Conservation (phyloP, 2,888 invertebrate species). For the Acanthoscelides obtectus region DNA sequence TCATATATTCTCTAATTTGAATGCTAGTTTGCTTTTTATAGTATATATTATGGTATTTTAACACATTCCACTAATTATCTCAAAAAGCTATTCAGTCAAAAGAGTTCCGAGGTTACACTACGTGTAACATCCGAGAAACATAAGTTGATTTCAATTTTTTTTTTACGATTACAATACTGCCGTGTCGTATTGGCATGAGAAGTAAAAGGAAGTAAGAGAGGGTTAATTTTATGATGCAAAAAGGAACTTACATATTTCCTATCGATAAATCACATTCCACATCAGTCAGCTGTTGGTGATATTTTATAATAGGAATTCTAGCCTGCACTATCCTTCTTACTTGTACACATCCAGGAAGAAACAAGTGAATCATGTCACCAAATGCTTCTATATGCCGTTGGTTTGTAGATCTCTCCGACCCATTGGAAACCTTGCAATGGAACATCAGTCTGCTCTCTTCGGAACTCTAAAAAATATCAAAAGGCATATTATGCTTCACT, state of each 20-base stretch:
- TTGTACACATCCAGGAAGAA: conserved; percentile 68
- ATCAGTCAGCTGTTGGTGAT: conserved; percentile 66
- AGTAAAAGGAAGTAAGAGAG: too few species aligned
- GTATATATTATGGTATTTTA: too few species aligned
- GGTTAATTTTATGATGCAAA: too few species aligned
- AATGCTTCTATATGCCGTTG: conserved; percentile 71
- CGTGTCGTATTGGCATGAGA: too few species aligned
- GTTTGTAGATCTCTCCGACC: conserved; percentile 57
- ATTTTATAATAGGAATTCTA: conserved; percentile 86
- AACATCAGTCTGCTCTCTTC: conserved; percentile 52
- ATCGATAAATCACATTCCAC: conserved; percentile 83
- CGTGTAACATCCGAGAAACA: too few species aligned
- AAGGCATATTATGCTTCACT: conserved; percentile 1
- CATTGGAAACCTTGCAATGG: conserved; percentile 57
- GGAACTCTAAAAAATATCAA: conserved; percentile 30
- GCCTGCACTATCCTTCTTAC: conserved; percentile 76
- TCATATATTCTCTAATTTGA: too few species aligned
- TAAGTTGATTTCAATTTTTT: too few species aligned
- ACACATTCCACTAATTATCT: too few species aligned
- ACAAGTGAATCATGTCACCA: conserved; percentile 65
- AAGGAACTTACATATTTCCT: conserved; percentile 75
- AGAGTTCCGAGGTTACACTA: too few species aligned
- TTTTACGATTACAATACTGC: too few species aligned
- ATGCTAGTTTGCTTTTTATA: too few species aligned
- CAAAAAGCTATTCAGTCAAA: too few species aligned